Evolutionary conservation across 2,888 invertebrate genomes (phyloP), one percentile per base, ranked within the genome.

Genomic region (Ophion costatus): DNA sequence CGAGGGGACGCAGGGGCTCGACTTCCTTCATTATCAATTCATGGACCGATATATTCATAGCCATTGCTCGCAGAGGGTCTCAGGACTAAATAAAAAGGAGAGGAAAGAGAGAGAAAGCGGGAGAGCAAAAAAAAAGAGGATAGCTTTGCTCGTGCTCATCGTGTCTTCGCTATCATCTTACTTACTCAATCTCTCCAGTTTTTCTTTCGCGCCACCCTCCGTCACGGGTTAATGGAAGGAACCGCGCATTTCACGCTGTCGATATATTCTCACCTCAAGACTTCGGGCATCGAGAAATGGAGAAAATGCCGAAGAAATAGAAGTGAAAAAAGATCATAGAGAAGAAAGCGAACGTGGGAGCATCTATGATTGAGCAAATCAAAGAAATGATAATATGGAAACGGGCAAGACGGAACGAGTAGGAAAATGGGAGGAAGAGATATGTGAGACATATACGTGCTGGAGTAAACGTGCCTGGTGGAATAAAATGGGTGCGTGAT

Each of bases 21-120:
- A 89, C 88, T 90, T 90, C 90, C 90, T 91, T 90, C 90, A 90
- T 91, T 90, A 90, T 89, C 90, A 89, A 91, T 91, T 90, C 90
- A 90, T 89, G 85, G 89, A 86, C 88, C 89, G 45, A 83, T 80
- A 80, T 83, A 80, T 83, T 83, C 75, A 70, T 63, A 77, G 69
- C 64, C 61, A 66, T 78, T 63, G 77, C 29, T 74, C 29, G 73
- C 69, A 77, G 64, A 10, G 63, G 1, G 61, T 38, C 38, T 20
- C 56, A 57, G 38, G 11, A 66, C 20, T 17, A 22, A 56, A 67
- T 38, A 78, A 61, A 73, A 51, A 11, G 51, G 45, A 42, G 71
- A 61, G 3, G 71, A 38, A 7, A 66, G 57, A 57, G 10, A 38
- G 17, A 59, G 45, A 84, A 9, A 38, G 38, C 6, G 38, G 9